These are phyloP conservation scores for Abscondita cerata DNA, from an alignment of 2,888 invertebrate genomes.

Conservation along the genomic window DNA sequence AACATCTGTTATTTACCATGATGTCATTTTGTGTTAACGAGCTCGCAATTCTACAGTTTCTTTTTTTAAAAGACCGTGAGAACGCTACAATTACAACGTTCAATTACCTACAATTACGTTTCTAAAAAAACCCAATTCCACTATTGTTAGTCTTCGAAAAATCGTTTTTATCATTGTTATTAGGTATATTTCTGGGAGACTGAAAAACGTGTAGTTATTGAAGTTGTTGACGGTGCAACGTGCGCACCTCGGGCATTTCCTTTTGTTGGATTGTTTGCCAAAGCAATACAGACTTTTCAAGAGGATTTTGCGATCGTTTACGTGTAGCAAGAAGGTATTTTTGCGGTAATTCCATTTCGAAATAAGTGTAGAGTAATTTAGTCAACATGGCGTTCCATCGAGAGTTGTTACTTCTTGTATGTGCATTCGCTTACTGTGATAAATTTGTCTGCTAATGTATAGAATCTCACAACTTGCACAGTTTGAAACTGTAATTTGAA, in stretches of 20 bases:
- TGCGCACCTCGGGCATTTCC: no score
- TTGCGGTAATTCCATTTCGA: background rate
- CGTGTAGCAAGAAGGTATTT: slow-evolving; percentile 4
- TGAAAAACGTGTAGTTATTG: no score
- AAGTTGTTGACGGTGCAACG: no score
- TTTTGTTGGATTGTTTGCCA: background rate
- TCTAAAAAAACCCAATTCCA: background rate
- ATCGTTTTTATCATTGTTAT: no score
- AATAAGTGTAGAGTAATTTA: slow-evolving; percentile 20
- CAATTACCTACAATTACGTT: slow-evolving; percentile 2
- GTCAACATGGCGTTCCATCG: slow-evolving; percentile 7
- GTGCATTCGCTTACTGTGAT: slow-evolving; percentile 26
- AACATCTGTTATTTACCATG: background rate
- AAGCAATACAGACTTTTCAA: background rate
- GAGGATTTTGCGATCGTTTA: slow-evolving; percentile 10
- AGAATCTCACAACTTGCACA: slow-evolving; percentile 40
- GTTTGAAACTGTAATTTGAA: slow-evolving; percentile 44
- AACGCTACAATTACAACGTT: background rate
- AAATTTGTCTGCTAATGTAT: slow-evolving; percentile 41
- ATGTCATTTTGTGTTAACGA: background rate
- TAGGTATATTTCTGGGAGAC: no score
- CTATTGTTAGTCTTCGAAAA: no score
- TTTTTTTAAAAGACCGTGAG: background rate
- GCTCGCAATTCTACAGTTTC: background rate
- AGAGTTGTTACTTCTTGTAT: slow-evolving; percentile 3